Evolutionary conservation across 2,113 vertebrate species (phyloP).

Genomic region (Dicerorhinus sumatrensis): DNA sequence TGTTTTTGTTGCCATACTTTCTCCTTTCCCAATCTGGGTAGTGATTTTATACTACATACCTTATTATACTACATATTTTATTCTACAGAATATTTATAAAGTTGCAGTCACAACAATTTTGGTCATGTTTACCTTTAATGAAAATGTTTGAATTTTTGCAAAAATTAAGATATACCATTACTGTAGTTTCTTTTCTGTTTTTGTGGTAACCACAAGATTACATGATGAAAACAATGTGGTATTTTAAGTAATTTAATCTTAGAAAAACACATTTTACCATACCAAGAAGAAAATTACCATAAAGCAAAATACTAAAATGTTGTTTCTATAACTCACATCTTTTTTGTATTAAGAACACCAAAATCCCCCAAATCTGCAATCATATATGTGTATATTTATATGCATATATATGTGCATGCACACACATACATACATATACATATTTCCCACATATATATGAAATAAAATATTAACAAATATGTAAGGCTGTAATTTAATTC

Average conservation of each 20-base stretch:
- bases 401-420: background rate
- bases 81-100: background rate
- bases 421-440: background rate
- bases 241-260: background rate
- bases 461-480: background rate
- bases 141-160: background rate
- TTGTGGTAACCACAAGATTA: background rate
- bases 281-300: background rate
- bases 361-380: background rate
- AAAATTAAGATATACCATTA: background rate
- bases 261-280: background rate
- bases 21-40: background rate
- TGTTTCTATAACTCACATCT: background rate
- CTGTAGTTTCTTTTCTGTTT: background rate
- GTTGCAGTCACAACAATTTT: background rate
- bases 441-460: background rate
- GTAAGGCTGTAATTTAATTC: background rate
- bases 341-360: background rate
- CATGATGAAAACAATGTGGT: background rate
- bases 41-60: background rate
- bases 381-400: background rate
- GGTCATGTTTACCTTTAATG: background rate
- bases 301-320: background rate
- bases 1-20: background rate
- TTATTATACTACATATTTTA: background rate